These are phyloP conservation scores for Chaetodon auriga DNA, from an alignment of 2,113 vertebrate genomes.

Conservation along the genomic window DNA sequence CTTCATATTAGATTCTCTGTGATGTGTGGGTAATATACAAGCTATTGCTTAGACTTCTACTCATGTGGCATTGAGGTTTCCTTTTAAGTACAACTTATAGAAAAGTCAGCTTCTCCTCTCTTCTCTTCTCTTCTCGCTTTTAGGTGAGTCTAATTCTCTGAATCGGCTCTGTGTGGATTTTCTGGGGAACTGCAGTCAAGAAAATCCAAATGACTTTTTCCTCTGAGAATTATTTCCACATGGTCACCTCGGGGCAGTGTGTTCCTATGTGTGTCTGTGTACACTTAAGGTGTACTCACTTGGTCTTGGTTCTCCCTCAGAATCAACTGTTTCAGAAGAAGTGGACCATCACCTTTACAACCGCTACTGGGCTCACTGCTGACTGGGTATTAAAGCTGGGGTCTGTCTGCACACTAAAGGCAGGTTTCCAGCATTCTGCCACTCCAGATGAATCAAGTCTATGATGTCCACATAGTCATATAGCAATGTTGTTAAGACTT, in stretches of 20 bases:
- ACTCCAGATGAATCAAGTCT: background rate
- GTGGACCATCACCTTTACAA: constrained; percentile 29
- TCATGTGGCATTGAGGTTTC: background rate
- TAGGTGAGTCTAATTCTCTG: background rate
- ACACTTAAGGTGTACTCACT: constrained; percentile 1
- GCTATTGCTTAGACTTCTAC: background rate
- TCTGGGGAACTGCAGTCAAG: background rate
- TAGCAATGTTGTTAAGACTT: background rate
- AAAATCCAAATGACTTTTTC: constrained; percentile 16
- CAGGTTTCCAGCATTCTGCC: background rate
- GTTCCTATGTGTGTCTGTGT: background rate
- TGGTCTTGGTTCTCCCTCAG: background rate
- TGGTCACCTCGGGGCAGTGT: constrained; percentile 24
- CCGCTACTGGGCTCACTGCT: background rate
- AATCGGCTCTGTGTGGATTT: constrained; percentile 6
- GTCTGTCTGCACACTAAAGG: constrained; percentile 1
- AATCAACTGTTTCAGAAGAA: constrained; percentile 24
- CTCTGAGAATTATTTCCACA: constrained; percentile 23
- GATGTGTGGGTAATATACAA: background rate
- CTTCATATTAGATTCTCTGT: background rate
- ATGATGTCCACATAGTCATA: background rate
- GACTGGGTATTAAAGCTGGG: constrained; percentile 11
- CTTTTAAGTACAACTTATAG: constrained; percentile 1
- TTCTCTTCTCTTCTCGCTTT: background rate
- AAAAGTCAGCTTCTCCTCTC: background rate